Evolutionary conservation across 1,140 invertebrate species (phyloP).

Genomic region (Diuraphis noxia): DNA sequence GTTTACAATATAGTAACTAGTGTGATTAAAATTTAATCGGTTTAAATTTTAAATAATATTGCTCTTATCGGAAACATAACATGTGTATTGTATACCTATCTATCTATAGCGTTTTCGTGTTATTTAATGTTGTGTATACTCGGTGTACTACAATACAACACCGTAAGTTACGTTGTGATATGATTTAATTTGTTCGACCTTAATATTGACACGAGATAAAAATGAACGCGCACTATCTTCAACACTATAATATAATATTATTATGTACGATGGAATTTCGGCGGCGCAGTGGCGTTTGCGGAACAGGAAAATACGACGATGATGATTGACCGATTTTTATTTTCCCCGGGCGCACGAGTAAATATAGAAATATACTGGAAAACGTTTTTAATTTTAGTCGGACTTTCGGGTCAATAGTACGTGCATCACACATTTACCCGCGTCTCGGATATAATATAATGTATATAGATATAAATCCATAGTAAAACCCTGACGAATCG

Average conservation of each 20-base stretch:
- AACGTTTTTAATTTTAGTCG: background rate
- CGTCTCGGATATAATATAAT: background rate
- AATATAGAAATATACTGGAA: background rate
- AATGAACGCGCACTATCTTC: background rate
- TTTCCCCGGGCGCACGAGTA: background rate
- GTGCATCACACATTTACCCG: background rate
- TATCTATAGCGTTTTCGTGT: background rate
- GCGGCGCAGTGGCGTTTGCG: background rate
- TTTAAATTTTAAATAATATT: background rate
- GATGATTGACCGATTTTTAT: background rate
- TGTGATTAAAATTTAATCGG: background rate
- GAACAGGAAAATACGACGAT: conserved; percentile 2
- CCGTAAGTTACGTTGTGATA: background rate
- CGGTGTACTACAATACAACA: background rate
- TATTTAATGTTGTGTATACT: background rate
- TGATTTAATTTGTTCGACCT: conserved; percentile 33
- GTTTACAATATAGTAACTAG: background rate
- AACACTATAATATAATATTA: background rate
- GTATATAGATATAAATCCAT: background rate
- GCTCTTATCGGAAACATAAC: background rate
- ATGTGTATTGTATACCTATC: background rate
- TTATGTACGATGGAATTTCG: background rate
- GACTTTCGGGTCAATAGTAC: background rate
- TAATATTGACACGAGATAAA: conserved; percentile 40
- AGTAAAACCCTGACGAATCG: conserved; percentile 19